A percentile compares a stretch with the other conserved stretches of the same genome.
These are phyloP conservation scores for Oscheius onirici DNA, from an alignment of 2,888 invertebrate genomes.

Conservation along the genomic window DNA sequence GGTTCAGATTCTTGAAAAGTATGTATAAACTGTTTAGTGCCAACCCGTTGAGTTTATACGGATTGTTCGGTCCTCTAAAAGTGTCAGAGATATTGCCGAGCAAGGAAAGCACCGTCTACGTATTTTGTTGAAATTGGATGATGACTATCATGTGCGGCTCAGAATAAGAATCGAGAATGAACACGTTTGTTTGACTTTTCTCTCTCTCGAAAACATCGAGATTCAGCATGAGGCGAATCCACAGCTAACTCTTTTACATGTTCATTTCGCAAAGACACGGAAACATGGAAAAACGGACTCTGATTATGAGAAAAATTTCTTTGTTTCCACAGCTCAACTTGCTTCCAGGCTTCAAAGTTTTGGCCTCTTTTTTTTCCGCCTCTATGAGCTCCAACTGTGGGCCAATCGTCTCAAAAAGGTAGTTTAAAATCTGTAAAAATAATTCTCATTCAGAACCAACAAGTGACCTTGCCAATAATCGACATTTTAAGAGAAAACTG, in stretches of 20 bases:
- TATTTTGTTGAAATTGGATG: background rate
- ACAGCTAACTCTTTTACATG: background rate
- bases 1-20: background rate
- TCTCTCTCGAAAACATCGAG: background rate
- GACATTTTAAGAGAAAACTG: background rate
- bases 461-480: background rate
- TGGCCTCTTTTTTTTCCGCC: background rate
- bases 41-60: conserved; percentile 3
- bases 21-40: background rate
- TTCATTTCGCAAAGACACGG: conserved; percentile 5
- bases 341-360: background rate
- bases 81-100: background rate
- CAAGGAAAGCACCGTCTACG: background rate
- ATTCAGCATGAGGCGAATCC: background rate
- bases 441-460: background rate
- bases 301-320: background rate
- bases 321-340: background rate
- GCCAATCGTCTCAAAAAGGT: conserved; percentile 2
- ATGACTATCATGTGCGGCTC: background rate
- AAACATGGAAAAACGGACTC: background rate
- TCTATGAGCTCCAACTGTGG: background rate
- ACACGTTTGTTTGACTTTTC: background rate
- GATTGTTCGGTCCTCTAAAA: background rate
- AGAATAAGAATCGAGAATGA: background rate
- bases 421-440: background rate